Conservation (phyloP, 2,888 invertebrate genomes). For the Hirtodrosophila duncani region DNA sequence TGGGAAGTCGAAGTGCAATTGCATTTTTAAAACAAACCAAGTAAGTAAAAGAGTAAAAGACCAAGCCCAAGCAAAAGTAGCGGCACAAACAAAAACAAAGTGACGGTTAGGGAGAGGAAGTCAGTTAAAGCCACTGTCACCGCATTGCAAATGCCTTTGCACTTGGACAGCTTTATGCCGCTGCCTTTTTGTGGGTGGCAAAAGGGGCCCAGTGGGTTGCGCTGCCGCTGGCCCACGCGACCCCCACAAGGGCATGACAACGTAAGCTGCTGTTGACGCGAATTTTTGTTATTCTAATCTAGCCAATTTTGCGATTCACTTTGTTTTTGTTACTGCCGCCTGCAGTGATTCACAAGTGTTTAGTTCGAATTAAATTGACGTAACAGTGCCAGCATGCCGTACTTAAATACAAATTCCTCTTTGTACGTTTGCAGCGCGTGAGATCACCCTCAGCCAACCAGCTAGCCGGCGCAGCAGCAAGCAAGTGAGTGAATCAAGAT, state of each 20-base stretch:
- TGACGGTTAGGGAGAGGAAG: too few relatives aligned
- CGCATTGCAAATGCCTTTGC: too few relatives aligned
- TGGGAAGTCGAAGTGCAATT: too few relatives aligned
- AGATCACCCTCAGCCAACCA: constrained; percentile 3
- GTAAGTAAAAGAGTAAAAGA: too few relatives aligned
- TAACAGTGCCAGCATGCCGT: constrained; percentile 42
- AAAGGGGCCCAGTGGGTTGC: constrained; percentile 39
- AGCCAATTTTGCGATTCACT: constrained; percentile 29
- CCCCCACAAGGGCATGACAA: constrained; percentile 58
- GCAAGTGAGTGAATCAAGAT: constrained; percentile 40
- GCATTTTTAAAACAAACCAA: too few relatives aligned
- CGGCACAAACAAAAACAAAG: too few relatives aligned
- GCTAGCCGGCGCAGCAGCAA: not conserved
- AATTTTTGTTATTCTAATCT: constrained; percentile 34
- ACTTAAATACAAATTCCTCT: constrained; percentile 26
- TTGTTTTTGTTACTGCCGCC: constrained; percentile 22
- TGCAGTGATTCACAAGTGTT: constrained; percentile 33
- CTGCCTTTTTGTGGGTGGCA: constrained; percentile 15
- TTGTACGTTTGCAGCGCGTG: constrained; percentile 22
- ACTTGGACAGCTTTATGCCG: too few relatives aligned
- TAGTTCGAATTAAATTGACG: constrained; percentile 25
- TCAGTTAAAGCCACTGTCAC: too few relatives aligned
- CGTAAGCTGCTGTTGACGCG: constrained; percentile 40
- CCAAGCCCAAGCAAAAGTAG: too few relatives aligned
- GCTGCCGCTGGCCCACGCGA: constrained; percentile 28